A percentile compares a stretch with the other conserved stretches of the same genome.
These are phyloP conservation scores for Tadarida brasiliensis DNA, from an alignment of 2,797 vertebrate species.

Conservation along the genomic window DNA sequence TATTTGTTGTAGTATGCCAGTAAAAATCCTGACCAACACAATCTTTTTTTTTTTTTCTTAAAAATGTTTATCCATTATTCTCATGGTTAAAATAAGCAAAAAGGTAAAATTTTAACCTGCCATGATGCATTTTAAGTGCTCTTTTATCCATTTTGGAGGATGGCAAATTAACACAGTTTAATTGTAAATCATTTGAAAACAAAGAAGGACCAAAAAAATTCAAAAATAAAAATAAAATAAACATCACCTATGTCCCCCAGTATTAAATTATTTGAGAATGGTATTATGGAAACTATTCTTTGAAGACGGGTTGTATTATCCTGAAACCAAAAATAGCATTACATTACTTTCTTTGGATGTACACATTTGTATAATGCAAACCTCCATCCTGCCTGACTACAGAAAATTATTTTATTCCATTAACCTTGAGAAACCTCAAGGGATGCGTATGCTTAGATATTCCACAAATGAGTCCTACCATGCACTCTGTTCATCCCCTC, in stretches of 20 bases:
- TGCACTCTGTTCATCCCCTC: neutral
- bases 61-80: neutral
- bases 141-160: neutral
- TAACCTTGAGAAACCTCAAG: neutral
- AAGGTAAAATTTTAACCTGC: neutral
- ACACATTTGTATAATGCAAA: neutral
- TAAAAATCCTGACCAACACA: neutral
- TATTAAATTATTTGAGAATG: constrained; percentile 5
- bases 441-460: neutral
- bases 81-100: neutral
- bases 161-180: neutral
- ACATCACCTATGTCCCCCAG: neutral
- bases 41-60: neutral
- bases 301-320: neutral
- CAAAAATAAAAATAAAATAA: neutral
- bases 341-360: neutral
- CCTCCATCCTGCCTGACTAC: neutral
- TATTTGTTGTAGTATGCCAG: neutral
- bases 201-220: neutral
- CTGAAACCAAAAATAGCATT: neutral
- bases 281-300: neutral
- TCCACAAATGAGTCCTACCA: neutral
- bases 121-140: neutral
- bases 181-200: neutral
- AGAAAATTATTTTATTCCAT: constrained; percentile 12